Evolutionary conservation across 2,888 invertebrate species (phyloP).

Genomic region (Fragum fragum): DNA sequence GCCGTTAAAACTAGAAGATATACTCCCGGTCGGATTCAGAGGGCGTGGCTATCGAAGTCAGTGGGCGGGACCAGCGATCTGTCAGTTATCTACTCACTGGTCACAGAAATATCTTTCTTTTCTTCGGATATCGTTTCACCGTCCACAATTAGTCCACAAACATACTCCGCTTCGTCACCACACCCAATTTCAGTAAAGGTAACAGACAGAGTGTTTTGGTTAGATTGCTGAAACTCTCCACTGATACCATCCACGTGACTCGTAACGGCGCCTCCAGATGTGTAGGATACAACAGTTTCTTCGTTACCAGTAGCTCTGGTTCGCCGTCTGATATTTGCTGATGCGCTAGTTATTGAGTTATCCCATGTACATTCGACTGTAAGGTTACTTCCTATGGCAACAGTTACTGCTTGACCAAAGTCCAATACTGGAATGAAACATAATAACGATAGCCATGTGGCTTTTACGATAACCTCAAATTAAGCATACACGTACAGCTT

Average conservation of each 20-base stretch:
- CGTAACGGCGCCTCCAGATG: neutral
- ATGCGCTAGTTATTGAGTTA: neutral
- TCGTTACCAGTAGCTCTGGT: neutral
- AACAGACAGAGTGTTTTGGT: neutral
- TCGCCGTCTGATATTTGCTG: conserved; percentile 10
- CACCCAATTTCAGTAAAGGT: neutral
- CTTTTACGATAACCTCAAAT: no score
- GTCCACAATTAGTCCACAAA: neutral
- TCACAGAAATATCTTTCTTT: neutral
- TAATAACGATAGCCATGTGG: no score
- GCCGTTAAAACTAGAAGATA: no score
- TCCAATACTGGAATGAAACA: conserved; percentile 17
- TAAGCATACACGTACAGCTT: no score
- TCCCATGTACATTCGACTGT: conserved; percentile 4
- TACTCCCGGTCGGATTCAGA: no score
- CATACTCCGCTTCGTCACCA: conserved; percentile 1
- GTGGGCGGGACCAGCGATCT: no score
- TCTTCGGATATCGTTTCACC: conserved; percentile 1
- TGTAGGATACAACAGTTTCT: conserved; percentile 8
- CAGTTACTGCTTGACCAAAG: neutral
- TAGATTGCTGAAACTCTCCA: neutral
- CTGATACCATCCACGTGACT: neutral
- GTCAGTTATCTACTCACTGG: no score
- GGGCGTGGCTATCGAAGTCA: no score
- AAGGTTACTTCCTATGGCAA: neutral